These are phyloP conservation scores for Nowickia ferox DNA, from an alignment of 2,888 invertebrate species.

Conservation along the genomic window DNA sequence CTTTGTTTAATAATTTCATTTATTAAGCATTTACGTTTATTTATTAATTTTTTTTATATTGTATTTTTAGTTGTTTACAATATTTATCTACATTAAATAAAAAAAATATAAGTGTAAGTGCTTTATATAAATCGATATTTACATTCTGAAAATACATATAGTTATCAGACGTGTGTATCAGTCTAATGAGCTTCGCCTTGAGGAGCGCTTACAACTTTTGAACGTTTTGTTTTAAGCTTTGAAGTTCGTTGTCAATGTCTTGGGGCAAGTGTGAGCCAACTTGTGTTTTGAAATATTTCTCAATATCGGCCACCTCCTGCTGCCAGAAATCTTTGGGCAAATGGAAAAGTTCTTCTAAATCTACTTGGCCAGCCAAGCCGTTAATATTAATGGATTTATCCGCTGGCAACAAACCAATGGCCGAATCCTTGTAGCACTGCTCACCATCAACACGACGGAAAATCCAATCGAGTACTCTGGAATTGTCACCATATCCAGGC, in stretches of 20 bases:
- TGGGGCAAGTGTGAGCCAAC: conserved; percentile 93
- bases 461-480: conserved; percentile 98
- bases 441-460: conserved; percentile 92
- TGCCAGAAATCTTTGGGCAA: conserved; percentile 96
- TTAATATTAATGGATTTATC: conserved; percentile 87
- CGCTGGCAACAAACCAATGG: conserved; percentile 89
- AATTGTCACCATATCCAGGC: conserved; percentile 99
- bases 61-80: conserved; percentile 5
- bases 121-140: conserved; percentile 34
- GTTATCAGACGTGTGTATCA: conserved; percentile 16
- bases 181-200: not conserved
- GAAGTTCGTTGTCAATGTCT: conserved; percentile 88
- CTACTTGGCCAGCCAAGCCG: conserved; percentile 87
- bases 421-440: conserved; percentile 88
- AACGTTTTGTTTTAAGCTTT: conserved; percentile 85
- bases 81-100: conserved; percentile 48
- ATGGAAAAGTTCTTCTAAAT: conserved; percentile 91
- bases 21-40: not conserved
- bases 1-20: not conserved
- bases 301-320: conserved; percentile 91
- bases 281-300: conserved; percentile 95
- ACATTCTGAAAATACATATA: conserved; percentile 20
- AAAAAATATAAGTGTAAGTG: not conserved
- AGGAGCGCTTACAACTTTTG: conserved; percentile 81
- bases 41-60: not conserved